These are phyloP conservation scores for Corydoras maculifer DNA, from an alignment of 2,113 vertebrate genomes.

Conservation along the genomic window DNA sequence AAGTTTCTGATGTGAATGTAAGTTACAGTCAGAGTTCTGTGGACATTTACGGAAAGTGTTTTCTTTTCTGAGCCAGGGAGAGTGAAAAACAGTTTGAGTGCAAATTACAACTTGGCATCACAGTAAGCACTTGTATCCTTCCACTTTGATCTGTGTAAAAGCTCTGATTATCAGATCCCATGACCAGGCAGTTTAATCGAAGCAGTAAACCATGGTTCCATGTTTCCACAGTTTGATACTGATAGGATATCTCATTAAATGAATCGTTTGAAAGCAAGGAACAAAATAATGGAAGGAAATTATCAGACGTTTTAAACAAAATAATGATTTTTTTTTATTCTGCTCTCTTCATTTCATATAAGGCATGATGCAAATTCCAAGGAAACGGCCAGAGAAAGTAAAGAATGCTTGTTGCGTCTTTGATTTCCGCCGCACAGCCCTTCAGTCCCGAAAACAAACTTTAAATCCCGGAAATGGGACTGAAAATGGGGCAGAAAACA, in stretches of 20 bases:
- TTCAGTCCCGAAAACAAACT: no score
- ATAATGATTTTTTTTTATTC: not conserved
- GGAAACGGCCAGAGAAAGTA: no score
- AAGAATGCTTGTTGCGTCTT: no score
- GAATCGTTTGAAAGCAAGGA: conserved; percentile 15
- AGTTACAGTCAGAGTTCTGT: not conserved
- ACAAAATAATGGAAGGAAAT: conserved; percentile 15
- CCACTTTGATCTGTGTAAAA: conserved; percentile 36
- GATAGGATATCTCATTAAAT: conserved; percentile 22
- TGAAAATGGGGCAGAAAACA: no score
- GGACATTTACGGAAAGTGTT: not conserved
- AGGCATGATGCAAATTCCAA: no score
- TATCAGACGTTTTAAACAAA: conserved; percentile 11
- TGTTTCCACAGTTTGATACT: conserved; percentile 6
- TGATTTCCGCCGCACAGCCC: no score
- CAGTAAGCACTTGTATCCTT: conserved; percentile 8
- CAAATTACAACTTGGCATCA: conserved; percentile 5
- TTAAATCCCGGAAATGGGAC: no score
- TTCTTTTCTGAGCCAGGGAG: not conserved
- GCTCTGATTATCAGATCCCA: conserved; percentile 29
- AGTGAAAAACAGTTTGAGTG: not conserved
- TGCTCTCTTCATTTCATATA: no score
- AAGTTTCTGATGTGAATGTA: no score
- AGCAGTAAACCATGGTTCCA: conserved; percentile 22
- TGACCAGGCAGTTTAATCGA: conserved; percentile 24